Conservation (phyloP, 1,140 invertebrate species). For the Trichonephila clavipes region DNA sequence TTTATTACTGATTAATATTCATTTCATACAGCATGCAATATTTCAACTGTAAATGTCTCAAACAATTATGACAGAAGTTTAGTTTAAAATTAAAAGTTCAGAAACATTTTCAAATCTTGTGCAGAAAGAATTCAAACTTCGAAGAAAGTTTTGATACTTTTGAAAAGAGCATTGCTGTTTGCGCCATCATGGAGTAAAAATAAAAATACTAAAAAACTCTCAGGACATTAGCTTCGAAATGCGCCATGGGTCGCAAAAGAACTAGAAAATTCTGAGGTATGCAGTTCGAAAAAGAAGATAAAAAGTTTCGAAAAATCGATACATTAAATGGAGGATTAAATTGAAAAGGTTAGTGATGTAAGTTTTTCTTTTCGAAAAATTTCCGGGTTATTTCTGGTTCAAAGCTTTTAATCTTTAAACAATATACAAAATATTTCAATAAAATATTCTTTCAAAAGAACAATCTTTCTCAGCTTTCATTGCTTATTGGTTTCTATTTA, state of each 20-base stretch:
- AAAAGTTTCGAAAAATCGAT: constrained; percentile 26
- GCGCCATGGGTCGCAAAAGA: not conserved
- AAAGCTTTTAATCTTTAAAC: not conserved
- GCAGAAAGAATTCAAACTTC: not conserved
- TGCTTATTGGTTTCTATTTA: too few species aligned
- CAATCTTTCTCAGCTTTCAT: not conserved
- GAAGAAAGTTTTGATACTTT: constrained; percentile 1
- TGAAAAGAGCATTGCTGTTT: not conserved
- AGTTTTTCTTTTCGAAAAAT: not conserved
- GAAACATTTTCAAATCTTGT: not conserved
- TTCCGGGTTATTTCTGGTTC: not conserved
- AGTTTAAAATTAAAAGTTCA: not conserved
- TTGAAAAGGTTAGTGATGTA: constrained; percentile 42
- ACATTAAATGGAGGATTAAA: constrained; percentile 50
- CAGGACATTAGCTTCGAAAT: constrained; percentile 36
- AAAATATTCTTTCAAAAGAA: not conserved
- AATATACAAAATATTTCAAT: constrained; percentile 5
- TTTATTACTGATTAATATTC: not conserved
- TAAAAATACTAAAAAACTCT: not conserved
- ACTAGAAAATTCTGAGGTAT: not conserved
- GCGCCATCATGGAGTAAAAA: not conserved
- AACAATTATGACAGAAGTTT: not conserved
- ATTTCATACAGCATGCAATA: too few species aligned
- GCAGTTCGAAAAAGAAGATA: not conserved
- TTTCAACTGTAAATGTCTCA: not conserved